phyloP scores from a whole-genome alignment of 2,888 invertebrate species.

The Busseola fusca region DNA sequence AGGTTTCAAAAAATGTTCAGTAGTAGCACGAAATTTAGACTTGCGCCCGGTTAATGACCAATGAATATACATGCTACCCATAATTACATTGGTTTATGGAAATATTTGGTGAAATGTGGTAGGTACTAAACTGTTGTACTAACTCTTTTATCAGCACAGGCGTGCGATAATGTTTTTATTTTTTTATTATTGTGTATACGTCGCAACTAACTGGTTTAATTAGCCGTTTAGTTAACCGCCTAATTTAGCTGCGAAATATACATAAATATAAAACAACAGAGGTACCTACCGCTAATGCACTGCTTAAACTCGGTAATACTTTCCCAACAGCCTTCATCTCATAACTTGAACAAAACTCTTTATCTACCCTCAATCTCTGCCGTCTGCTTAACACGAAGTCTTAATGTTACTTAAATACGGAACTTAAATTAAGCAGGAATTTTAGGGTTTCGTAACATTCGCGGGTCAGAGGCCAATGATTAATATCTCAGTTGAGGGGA shows the following conservation, averaged over 20 bases:
- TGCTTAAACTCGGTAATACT: not conserved
- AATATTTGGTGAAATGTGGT: not conserved
- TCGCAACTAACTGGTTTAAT: too few species aligned
- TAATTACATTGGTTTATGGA: not conserved
- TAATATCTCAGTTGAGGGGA: constrained; percentile 55
- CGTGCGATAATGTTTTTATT: not conserved
- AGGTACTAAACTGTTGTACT: not conserved
- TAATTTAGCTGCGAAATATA: too few species aligned
- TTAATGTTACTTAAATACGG: constrained; percentile 74
- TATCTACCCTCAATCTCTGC: constrained; percentile 83
- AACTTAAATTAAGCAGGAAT: constrained; percentile 72
- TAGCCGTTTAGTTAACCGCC: too few species aligned
- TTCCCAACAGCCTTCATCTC: constrained; percentile 23
- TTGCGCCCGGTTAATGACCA: too few species aligned
- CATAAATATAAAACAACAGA: too few species aligned
- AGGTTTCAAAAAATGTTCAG: not conserved
- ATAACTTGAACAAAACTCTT: constrained; percentile 56
- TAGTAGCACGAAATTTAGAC: not conserved
- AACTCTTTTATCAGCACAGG: not conserved
- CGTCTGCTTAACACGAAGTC: constrained; percentile 79
- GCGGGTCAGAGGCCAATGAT: constrained; percentile 52
- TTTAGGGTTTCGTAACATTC: constrained; percentile 63
- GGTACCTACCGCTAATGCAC: too few species aligned
- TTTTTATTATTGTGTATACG: too few species aligned
- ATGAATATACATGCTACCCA: not conserved